Evolutionary conservation across 23 tunicate species (phyloP).

Genomic region (Clavelina lepadiformis): DNA sequence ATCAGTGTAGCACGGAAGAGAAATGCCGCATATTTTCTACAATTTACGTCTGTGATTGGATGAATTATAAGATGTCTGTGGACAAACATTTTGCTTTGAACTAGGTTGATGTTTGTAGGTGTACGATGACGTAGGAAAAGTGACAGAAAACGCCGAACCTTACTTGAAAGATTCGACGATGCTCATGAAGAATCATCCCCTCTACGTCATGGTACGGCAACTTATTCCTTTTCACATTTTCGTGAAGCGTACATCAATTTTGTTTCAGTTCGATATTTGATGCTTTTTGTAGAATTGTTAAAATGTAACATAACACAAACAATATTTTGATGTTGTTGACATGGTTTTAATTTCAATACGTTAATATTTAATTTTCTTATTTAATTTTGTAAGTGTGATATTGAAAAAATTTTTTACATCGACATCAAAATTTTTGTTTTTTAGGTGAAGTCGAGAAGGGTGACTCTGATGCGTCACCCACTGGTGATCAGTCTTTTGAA

Average conservation of each 20-base stretch:
- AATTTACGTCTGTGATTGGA: not conserved
- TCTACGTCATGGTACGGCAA: constrained; percentile 55
- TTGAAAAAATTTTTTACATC: not conserved
- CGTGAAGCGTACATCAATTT: no score
- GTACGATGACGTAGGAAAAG: constrained; percentile 58
- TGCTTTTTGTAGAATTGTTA: no score
- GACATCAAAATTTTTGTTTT: not conserved
- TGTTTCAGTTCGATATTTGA: no score
- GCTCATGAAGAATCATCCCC: constrained; percentile 70
- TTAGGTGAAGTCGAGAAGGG: constrained; percentile 80
- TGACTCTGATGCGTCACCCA: constrained; percentile 77
- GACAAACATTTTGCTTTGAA: not conserved
- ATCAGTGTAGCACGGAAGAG: no score
- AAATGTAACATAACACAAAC: no score
- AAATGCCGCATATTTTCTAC: not conserved
- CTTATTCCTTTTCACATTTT: no score
- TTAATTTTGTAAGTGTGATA: not conserved
- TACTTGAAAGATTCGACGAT: constrained; percentile 46
- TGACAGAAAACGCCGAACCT: constrained; percentile 29
- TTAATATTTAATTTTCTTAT: no score
- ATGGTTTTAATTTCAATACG: no score
- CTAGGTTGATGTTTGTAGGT: constrained; percentile 22
- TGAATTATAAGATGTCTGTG: not conserved
- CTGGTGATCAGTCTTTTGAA: constrained; percentile 77
- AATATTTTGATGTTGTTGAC: no score